phyloP scores from a whole-genome alignment of 2,797 vertebrate species.

The Lepus townsendii region DNA sequence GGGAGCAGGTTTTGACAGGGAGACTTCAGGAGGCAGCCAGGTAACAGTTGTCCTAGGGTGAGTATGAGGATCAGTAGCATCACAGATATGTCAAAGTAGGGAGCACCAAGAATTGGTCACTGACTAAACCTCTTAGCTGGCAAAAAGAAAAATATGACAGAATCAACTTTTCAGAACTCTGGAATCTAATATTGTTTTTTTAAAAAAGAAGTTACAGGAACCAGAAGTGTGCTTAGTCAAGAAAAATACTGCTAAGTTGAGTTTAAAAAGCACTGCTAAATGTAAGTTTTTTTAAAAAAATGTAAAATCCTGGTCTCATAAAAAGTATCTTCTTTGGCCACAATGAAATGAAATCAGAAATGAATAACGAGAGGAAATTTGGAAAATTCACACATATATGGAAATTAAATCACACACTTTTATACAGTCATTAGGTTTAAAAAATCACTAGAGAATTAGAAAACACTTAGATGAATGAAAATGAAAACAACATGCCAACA shows the following conservation, averaged over 20 bases:
- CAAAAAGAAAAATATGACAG: background rate
- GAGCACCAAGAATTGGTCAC: background rate
- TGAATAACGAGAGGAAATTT: background rate
- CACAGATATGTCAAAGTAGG: background rate
- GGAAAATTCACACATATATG: background rate
- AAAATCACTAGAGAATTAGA: constrained; percentile 32
- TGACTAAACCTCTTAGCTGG: background rate
- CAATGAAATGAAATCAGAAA: background rate
- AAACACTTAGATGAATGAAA: constrained; percentile 54
- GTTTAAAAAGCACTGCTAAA: background rate
- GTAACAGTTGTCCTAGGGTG: background rate
- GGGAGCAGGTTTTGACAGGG: background rate
- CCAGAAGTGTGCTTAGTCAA: background rate
- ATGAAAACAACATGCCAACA: constrained; percentile 29
- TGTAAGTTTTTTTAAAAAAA: constrained; percentile 1
- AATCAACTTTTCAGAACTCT: background rate
- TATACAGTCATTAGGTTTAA: background rate
- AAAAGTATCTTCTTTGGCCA: background rate
- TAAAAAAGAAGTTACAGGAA: background rate
- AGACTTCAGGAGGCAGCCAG: background rate
- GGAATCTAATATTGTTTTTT: background rate
- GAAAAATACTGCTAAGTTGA: background rate
- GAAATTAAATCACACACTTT: background rate
- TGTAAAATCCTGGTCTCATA: background rate
- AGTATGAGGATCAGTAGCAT: background rate